Percentiles rank a stretch among this genome's conserved stretches.
Conservation (phyloP, 2,113 vertebrate species). For the Sturnira hondurensis region DNA sequence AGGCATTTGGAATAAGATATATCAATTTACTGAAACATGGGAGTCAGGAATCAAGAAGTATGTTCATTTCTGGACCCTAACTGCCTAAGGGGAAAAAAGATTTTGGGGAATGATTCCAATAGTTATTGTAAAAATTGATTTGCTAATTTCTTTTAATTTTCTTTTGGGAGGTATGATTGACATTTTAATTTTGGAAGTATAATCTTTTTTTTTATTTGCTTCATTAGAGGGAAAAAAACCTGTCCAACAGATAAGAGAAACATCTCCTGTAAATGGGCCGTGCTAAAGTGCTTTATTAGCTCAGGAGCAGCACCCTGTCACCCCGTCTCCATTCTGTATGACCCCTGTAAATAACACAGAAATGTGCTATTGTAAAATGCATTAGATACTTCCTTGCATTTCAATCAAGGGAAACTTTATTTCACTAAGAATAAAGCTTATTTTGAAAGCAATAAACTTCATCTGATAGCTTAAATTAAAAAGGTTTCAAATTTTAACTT, state of each 20-base stretch:
- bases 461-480: background rate
- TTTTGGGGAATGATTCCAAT: background rate
- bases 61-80: background rate
- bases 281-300: background rate
- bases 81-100: background rate
- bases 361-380: background rate
- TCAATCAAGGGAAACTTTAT: background rate
- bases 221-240: background rate
- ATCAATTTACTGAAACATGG: background rate
- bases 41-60: background rate
- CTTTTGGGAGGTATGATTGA: background rate
- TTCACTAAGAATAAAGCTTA: slow-evolving; percentile 5
- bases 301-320: background rate
- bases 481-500: background rate
- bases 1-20: background rate
- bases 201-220: background rate
- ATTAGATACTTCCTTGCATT: background rate
- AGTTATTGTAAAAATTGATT: background rate
- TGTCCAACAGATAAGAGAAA: background rate
- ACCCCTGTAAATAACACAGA: background rate
- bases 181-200: background rate
- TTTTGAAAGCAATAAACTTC: slow-evolving; percentile 23
- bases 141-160: background rate
- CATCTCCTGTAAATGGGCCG: background rate
- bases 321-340: background rate